A percentile compares a stretch with the other conserved stretches of the same genome.
phyloP scores from a whole-genome alignment of 1,140 invertebrate species.

The Saxidomus purpurata region DNA sequence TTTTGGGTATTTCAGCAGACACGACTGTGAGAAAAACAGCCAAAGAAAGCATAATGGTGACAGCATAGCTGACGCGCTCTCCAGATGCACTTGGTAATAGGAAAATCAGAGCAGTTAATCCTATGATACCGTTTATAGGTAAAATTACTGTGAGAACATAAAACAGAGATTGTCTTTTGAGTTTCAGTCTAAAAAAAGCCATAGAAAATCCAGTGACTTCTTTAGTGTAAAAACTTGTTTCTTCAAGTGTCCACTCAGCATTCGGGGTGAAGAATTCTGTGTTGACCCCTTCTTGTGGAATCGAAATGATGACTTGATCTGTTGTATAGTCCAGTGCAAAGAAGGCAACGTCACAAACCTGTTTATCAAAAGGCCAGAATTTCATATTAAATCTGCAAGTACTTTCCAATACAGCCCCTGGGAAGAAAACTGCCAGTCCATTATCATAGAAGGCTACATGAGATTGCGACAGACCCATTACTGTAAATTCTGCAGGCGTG shows the following conservation, averaged over 20 bases:
- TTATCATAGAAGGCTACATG: background rate
- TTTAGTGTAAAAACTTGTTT: background rate
- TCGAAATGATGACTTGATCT: background rate
- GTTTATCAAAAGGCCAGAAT: conserved; percentile 52
- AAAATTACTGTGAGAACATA: conserved; percentile 39
- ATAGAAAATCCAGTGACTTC: background rate
- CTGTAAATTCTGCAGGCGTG: background rate
- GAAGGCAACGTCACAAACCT: conserved; percentile 2
- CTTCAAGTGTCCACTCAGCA: conserved; percentile 32
- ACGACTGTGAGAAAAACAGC: conserved; percentile 14
- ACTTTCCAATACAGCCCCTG: background rate
- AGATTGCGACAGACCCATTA: background rate
- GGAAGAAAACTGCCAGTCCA: background rate
- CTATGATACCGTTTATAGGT: conserved; percentile 4
- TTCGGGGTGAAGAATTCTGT: background rate
- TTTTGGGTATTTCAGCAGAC: conserved; percentile 13
- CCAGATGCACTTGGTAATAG: conserved; percentile 44
- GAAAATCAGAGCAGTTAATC: background rate
- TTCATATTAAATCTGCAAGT: conserved; percentile 36
- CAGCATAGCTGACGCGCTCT: conserved; percentile 23
- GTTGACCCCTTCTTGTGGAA: background rate
- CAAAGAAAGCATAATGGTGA: conserved; percentile 27
- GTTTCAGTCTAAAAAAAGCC: background rate
- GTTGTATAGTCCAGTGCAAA: background rate
- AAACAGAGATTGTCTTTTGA: background rate